Percentiles rank a stretch among this genome's conserved stretches.
Evolutionary conservation across 2,113 vertebrate species (phyloP).

Genomic region (Aspiorhynchus laticeps): DNA sequence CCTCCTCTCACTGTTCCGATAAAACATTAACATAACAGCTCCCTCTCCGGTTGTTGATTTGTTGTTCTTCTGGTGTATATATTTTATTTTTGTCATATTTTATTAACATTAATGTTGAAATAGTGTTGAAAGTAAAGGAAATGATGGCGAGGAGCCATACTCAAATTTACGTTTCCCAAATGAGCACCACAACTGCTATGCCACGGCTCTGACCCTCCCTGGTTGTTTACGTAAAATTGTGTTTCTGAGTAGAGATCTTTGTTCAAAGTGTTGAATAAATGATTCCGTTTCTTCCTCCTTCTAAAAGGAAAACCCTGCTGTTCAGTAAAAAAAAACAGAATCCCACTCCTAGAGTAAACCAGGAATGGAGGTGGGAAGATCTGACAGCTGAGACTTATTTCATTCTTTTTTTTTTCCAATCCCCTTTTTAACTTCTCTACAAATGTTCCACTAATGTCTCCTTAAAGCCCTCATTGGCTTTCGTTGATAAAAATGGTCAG

Average conservation of each 20-base stretch:
- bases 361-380: conserved; percentile 40
- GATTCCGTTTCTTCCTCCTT: not conserved
- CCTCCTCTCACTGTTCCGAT: not conserved
- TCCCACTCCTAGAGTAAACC: conserved; percentile 5
- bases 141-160: not conserved
- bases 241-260: not conserved
- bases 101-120: not conserved
- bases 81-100: not conserved
- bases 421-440: conserved; percentile 30
- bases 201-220: not conserved
- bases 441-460: conserved; percentile 41
- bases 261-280: conserved; percentile 19
- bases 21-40: not conserved
- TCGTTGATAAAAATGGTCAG: conserved; percentile 54
- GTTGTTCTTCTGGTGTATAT: not conserved
- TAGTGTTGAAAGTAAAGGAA: not conserved
- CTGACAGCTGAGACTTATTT: conserved; percentile 43
- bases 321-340: conserved; percentile 1
- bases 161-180: not conserved
- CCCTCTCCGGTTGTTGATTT: not conserved
- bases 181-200: not conserved
- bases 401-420: not conserved
- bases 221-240: not conserved
- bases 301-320: not conserved
- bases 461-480: conserved; percentile 50